These are phyloP conservation scores for Argyresthia albistria DNA, from an alignment of 2,888 invertebrate genomes.

Conservation along the genomic window DNA sequence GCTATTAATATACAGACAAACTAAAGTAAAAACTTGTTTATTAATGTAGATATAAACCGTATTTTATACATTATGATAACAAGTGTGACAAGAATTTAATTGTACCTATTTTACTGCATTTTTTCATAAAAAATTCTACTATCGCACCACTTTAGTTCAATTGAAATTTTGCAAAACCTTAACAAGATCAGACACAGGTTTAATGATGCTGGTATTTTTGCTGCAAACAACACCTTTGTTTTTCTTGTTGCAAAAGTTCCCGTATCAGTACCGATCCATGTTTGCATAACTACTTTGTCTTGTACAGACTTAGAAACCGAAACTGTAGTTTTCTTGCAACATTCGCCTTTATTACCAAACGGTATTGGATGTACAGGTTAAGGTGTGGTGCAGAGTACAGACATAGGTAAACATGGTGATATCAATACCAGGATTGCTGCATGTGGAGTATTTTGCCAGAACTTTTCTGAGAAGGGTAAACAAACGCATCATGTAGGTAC, in stretches of 20 bases:
- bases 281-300: slow-evolving; percentile 61
- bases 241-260: slow-evolving; percentile 54
- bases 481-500: not conserved
- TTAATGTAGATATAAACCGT: no score
- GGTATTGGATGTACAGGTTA: not conserved
- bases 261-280: slow-evolving; percentile 50
- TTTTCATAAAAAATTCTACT: not conserved
- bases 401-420: slow-evolving; percentile 42
- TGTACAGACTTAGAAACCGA: slow-evolving; percentile 11
- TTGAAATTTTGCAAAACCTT: no score
- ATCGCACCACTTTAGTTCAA: not conserved
- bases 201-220: no score
- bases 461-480: not conserved
- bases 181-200: no score
- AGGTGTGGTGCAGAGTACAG: not conserved
- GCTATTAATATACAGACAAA: no score
- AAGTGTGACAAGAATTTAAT: no score
- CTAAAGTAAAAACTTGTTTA: no score
- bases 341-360: not conserved
- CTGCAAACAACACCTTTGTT: slow-evolving; percentile 31
- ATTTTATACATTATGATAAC: no score
- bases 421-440: not conserved
- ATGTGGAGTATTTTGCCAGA: not conserved
- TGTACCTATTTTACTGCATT: no score
- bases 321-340: not conserved